These are phyloP conservation scores for Archegozetes longisetosus DNA, from an alignment of 1,140 invertebrate genomes.

Conservation along the genomic window DNA sequence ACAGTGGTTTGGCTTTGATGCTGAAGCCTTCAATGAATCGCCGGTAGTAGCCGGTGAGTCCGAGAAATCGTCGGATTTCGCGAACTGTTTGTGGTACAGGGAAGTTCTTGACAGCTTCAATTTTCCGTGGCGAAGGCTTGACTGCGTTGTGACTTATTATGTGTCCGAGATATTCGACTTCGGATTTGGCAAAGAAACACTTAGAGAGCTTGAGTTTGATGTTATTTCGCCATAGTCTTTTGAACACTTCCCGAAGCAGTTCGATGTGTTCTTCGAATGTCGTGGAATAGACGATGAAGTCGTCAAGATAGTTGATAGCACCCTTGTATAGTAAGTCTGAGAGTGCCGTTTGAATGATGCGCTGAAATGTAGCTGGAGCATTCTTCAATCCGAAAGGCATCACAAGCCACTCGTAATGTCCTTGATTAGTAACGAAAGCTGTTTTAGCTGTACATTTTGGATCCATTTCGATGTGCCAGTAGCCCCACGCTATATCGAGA, in stretches of 20 bases:
- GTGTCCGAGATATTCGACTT: conserved; percentile 21
- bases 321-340: background rate
- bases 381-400: conserved; percentile 18
- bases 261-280: conserved; percentile 16
- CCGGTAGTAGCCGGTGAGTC: conserved; percentile 31
- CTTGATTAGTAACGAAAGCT: conserved; percentile 3
- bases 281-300: conserved; percentile 15
- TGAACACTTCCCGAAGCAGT: conserved; percentile 9
- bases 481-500: conserved; percentile 13
- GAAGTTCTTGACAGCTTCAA: conserved; percentile 26
- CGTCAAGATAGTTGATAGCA: conserved; percentile 9
- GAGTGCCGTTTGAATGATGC: conserved; percentile 18
- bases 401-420: conserved; percentile 10
- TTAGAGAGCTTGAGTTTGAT: conserved; percentile 21
- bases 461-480: conserved; percentile 23
- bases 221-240: conserved; percentile 8
- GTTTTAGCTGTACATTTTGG: conserved; percentile 26
- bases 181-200: conserved; percentile 14
- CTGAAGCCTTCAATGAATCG: conserved; percentile 30
- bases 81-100: conserved; percentile 26
- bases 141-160: conserved; percentile 25
- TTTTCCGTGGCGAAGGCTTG: conserved; percentile 28
- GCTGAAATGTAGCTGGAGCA: conserved; percentile 8
- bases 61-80: conserved; percentile 31
- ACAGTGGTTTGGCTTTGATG: conserved; percentile 25